Base-by-base conservation (phyloP, 2,113 vertebrate species). In the Atlantisia rogersi region DNA sequence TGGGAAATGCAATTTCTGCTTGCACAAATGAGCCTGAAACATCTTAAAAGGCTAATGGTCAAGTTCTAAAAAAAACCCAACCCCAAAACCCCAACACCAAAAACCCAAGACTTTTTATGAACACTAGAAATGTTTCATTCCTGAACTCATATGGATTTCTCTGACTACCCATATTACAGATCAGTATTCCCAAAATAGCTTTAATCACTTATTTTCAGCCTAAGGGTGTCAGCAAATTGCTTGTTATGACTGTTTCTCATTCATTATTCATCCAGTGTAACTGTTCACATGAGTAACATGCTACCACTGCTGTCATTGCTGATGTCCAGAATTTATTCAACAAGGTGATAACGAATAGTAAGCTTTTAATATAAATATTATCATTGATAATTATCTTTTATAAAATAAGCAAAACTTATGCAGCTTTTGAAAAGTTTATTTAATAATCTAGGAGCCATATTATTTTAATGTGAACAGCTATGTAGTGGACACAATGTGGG, bases 181-280 rank as follows among this genome's bases (percentile, higher is more conserved):
- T 80, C 60, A 81, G 21, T 90, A 88, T 90, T 86, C 80, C 80
- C 64, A 74, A 94, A 94, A 94, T 92, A 94, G 56, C 46, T 90
- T 92, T 94, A 96, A 74, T 95, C 60, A 86, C 58, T 89, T 94
- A 87, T 94, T 89, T 95, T 94, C n/a, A 68, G 78, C 82, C 82
- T 88, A 76, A 82, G 73, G 32, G n/a, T 95, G 46, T 64, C 74
- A 77, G 62, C 20, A 95, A 86, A 95, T 90, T 74, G 37, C 52
- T 86, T 92, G 46, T 67, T 92, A 81, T 91, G 32, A 64, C 53
- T 85, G 21, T 46, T 95, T 81, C 80, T 91, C 28, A 90, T 96
- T 92, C 56, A 58, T 86, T 86, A 92, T 95, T 96, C 86, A 89
- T 71, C 42, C 35, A 56, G 35, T 87, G 42, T 63, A 94, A 84